Percentiles rank a stretch among this genome's conserved stretches.
Evolutionary conservation across 2,888 invertebrate species (phyloP).

Genomic region (Nysson spinosus): DNA sequence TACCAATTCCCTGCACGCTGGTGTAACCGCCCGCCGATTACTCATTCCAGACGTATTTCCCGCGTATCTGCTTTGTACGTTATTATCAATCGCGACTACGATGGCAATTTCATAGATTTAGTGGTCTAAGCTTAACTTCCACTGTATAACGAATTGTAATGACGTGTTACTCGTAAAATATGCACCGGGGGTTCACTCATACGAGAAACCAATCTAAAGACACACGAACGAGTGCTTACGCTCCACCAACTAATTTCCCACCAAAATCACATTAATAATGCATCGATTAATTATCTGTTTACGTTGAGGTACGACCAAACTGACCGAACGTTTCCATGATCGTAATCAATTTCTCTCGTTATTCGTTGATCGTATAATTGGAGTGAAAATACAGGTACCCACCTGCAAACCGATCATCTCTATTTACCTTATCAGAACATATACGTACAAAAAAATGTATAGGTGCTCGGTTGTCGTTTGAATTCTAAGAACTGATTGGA

Average conservation of each 20-base stretch:
- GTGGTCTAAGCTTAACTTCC: constrained; percentile 48
- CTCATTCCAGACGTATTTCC: constrained; percentile 34
- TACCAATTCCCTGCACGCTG: constrained; percentile 26
- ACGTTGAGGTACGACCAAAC: constrained; percentile 17
- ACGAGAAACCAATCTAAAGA: constrained; percentile 32
- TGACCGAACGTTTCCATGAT: constrained; percentile 26
- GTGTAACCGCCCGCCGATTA: constrained; percentile 28
- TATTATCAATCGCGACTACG: constrained; percentile 35
- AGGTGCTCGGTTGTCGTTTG: too few relatives aligned
- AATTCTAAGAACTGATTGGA: too few relatives aligned
- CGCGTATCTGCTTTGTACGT: constrained; percentile 28
- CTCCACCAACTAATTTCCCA: constrained; percentile 23
- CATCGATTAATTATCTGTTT: constrained; percentile 54
- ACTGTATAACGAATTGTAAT: constrained; percentile 47
- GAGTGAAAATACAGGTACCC: constrained; percentile 19
- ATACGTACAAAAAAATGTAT: background rate
- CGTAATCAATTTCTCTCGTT: constrained; percentile 39
- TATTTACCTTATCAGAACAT: too few relatives aligned
- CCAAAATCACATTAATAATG: constrained; percentile 52
- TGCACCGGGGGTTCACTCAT: constrained; percentile 39
- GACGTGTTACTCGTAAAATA: constrained; percentile 46
- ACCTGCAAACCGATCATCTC: too few relatives aligned
- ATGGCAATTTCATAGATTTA: constrained; percentile 54
- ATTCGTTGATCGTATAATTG: background rate
- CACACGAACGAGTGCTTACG: constrained; percentile 42